A percentile compares a stretch with the other conserved stretches of the same genome.
Evolutionary conservation across 2,113 vertebrate species (phyloP).

Genomic region (Cyphomyrus plagiostoma): DNA sequence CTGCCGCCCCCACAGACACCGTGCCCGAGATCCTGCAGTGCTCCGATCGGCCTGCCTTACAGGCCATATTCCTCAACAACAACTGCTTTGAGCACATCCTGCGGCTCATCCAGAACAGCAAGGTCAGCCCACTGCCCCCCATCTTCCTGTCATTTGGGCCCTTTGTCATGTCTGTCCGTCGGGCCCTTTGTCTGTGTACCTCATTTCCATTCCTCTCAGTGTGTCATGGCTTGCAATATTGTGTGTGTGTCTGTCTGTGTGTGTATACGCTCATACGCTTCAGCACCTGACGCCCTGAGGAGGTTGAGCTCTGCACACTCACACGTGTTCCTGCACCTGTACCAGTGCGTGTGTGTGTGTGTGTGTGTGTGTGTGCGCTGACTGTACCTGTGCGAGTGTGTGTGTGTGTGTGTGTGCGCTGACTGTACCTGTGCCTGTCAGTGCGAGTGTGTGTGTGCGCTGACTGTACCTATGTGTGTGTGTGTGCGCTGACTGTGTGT

Average conservation of each 20-base stretch:
- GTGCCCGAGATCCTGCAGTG: constrained; percentile 89
- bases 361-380: too few species aligned
- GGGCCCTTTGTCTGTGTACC: neutral
- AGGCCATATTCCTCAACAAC: constrained; percentile 93
- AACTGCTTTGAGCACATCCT: constrained; percentile 98
- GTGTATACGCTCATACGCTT: too few species aligned
- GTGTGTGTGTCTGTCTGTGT: neutral
- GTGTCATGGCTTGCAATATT: neutral
- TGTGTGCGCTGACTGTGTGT: too few species aligned
- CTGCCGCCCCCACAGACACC: constrained; percentile 56
- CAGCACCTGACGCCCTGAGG: neutral
- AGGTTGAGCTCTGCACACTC: neutral
- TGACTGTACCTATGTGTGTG: neutral
- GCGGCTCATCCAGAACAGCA: constrained; percentile 94
- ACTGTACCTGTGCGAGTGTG: too few species aligned
- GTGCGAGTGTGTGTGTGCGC: neutral
- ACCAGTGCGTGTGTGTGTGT: neutral
- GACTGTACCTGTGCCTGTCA: neutral
- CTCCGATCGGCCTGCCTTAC: constrained; percentile 81
- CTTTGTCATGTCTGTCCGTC: neutral
- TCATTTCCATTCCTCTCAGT: neutral
- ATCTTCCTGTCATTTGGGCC: neutral
- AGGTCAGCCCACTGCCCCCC: constrained; percentile 62
- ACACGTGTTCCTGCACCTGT: neutral
- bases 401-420: neutral